Percentiles rank a stretch among this genome's conserved stretches.
Conservation (phyloP, 2,888 invertebrate genomes). For the Calameuta filiformis region DNA sequence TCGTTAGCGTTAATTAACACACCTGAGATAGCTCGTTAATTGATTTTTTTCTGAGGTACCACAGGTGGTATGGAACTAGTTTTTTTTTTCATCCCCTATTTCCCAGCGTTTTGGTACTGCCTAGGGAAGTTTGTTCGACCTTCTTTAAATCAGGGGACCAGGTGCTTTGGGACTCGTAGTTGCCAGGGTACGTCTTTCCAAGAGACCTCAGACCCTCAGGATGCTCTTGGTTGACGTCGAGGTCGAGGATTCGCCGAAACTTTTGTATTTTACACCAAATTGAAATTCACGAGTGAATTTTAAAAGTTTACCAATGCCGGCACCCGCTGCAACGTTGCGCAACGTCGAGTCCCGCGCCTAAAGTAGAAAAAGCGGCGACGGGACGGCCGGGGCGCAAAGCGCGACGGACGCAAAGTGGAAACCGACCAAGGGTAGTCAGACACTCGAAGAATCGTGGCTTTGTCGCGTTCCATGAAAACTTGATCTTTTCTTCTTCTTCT, state of each 20-base stretch:
- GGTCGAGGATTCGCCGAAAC: conserved; percentile 5
- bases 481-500: too few relatives aligned
- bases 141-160: conserved; percentile 13
- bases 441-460: too few relatives aligned
- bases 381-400: conserved; percentile 19
- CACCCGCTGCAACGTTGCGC: not conserved
- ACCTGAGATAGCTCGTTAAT: too few relatives aligned
- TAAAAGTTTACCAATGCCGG: conserved; percentile 15
- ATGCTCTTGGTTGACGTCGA: conserved; percentile 5
- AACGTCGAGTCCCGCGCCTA: too few relatives aligned
- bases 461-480: too few relatives aligned
- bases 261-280: conserved; percentile 36
- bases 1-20: too few relatives aligned
- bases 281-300: conserved; percentile 48
- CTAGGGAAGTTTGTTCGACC: not conserved
- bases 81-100: too few relatives aligned
- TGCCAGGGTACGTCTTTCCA: conserved; percentile 10
- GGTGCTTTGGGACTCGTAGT: conserved; percentile 9
- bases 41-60: too few relatives aligned
- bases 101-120: conserved; percentile 18
- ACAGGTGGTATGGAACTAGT: too few relatives aligned
- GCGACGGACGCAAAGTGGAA: conserved; percentile 43
- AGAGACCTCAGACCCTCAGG: not conserved
- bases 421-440: conserved; percentile 29
- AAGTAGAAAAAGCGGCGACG: conserved; percentile 24